Evolutionary conservation across 2,888 invertebrate genomes (phyloP).

Genomic region (Spodoptera picta): DNA sequence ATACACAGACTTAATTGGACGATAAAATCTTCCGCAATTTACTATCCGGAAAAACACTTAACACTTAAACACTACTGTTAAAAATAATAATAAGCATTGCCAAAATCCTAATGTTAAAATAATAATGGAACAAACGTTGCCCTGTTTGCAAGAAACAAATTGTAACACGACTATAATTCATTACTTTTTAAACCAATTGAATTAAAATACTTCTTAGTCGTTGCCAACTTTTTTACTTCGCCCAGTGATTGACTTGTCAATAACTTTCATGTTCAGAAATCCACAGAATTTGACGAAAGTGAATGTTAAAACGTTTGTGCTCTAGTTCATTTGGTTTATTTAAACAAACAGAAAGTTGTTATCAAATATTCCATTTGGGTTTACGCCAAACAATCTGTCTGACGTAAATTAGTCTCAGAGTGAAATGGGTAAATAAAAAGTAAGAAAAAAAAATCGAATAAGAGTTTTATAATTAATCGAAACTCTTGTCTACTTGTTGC

Average conservation of each 20-base stretch:
- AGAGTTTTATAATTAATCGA: neutral
- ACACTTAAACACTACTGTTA: neutral
- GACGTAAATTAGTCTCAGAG: constrained; percentile 17
- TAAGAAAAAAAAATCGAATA: constrained; percentile 1
- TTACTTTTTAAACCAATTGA: constrained; percentile 20
- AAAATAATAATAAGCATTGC: constrained; percentile 9
- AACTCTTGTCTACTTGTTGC: neutral
- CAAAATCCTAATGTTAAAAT: constrained; percentile 5
- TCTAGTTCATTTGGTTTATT: constrained; percentile 26
- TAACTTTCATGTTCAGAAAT: constrained; percentile 12
- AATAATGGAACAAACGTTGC: constrained; percentile 5
- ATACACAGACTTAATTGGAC: neutral
- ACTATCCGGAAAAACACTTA: constrained; percentile 1
- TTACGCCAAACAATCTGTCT: constrained; percentile 31
- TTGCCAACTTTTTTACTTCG: constrained; percentile 25
- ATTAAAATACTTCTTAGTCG: constrained; percentile 13
- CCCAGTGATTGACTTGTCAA: constrained; percentile 25
- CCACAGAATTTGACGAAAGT: constrained; percentile 22
- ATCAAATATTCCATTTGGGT: constrained; percentile 45
- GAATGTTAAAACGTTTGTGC: constrained; percentile 24
- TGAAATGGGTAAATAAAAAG: neutral
- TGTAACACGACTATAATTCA: constrained; percentile 19
- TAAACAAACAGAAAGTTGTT: constrained; percentile 32
- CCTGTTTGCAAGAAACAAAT: constrained; percentile 15
- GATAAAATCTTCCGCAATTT: constrained; percentile 1